These are phyloP conservation scores for Chrysaora quinquecirrha DNA, from an alignment of 30 jellyfish, hydroid and myxozoan genomes.

Conservation along the genomic window DNA sequence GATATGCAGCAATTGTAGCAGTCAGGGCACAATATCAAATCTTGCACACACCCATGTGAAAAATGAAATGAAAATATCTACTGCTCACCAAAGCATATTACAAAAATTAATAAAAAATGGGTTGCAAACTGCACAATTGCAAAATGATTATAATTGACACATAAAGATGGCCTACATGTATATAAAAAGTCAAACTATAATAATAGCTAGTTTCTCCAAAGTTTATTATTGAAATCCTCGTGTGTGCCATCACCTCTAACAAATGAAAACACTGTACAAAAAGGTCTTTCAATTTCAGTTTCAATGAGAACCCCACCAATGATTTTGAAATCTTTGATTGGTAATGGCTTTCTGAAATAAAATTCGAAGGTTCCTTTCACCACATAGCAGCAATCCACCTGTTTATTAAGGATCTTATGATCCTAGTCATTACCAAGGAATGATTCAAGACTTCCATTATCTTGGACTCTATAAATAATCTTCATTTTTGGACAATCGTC, in stretches of 20 bases:
- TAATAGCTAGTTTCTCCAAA: background rate
- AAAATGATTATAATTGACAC: no score
- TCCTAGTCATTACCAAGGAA: constrained; percentile 4
- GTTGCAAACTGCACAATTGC: background rate
- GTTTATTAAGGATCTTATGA: background rate
- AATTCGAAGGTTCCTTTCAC: background rate
- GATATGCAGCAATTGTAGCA: constrained; percentile 13
- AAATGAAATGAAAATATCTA: background rate
- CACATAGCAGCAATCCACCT: background rate
- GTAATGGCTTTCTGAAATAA: background rate
- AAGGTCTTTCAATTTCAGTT: background rate
- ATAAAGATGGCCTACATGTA: no score
- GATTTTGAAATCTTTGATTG: background rate
- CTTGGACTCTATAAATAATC: background rate
- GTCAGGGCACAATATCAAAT: background rate
- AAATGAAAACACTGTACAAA: background rate
- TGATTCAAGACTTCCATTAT: background rate
- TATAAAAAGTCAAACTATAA: no score
- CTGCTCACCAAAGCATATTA: background rate
- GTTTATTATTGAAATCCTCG: background rate
- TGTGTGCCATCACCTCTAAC: background rate
- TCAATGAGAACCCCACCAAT: background rate
- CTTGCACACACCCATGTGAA: constrained; percentile 13
- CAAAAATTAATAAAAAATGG: background rate
- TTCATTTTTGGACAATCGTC: no score